phyloP scores from a whole-genome alignment of 2,888 invertebrate genomes.

The Drosophila subsilvestris region DNA sequence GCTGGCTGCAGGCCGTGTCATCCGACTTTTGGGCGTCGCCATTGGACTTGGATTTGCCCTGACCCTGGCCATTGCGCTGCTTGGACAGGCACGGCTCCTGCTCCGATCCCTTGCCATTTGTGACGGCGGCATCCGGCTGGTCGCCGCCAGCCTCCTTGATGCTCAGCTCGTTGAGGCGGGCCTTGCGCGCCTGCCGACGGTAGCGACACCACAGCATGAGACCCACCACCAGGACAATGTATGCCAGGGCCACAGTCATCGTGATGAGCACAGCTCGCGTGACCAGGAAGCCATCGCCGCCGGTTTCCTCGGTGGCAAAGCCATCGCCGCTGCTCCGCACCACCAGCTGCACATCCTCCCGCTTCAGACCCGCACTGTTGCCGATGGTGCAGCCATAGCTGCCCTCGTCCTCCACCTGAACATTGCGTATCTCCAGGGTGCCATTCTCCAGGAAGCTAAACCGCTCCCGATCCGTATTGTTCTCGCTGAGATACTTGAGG shows the following conservation, averaged over 20 bases:
- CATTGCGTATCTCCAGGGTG: constrained; percentile 90
- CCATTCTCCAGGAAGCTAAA: constrained; percentile 91
- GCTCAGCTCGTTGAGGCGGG: constrained; percentile 85
- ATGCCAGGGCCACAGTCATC: constrained; percentile 95
- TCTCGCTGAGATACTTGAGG: constrained; percentile 85
- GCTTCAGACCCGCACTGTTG: constrained; percentile 93
- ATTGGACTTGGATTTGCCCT: constrained; percentile 84
- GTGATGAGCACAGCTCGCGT: constrained; percentile 96
- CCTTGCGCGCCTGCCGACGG: constrained; percentile 86
- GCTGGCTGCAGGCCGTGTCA: constrained; percentile 87
- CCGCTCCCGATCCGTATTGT: constrained; percentile 84
- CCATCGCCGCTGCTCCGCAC: constrained; percentile 89
- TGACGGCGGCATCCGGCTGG: constrained; percentile 40
- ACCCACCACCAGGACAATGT: constrained; percentile 95
- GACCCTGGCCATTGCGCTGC: constrained; percentile 81
- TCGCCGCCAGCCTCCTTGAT: constrained; percentile 86
- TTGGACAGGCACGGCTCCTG: constrained; percentile 83
- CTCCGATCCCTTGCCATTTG: constrained; percentile 74
- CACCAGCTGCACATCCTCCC: constrained; percentile 91
- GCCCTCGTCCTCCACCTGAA: constrained; percentile 91
- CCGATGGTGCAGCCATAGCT: constrained; percentile 97
- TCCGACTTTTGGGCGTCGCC: constrained; percentile 87
- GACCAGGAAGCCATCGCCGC: constrained; percentile 89
- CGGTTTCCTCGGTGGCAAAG: constrained; percentile 83
- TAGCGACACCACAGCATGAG: constrained; percentile 96